These are phyloP conservation scores for Hypolimnas misippus DNA, from an alignment of 2,888 invertebrate genomes.

Conservation along the genomic window DNA sequence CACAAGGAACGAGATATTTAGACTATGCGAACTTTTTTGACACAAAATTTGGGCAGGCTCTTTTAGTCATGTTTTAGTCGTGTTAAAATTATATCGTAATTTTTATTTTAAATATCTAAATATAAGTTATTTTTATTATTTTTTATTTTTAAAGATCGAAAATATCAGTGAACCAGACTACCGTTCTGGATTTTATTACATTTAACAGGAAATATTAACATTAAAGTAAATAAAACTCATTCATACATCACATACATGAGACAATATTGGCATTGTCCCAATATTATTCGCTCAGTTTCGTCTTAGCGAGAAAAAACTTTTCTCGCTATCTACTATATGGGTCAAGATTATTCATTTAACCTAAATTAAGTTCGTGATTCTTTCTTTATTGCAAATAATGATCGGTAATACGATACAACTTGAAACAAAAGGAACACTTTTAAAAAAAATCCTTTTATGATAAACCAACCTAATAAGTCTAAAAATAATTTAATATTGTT, in stretches of 20 bases:
- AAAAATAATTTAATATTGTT: not conserved
- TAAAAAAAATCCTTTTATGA: no score
- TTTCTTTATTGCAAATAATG: not conserved
- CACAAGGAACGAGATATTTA: no score
- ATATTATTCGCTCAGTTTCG: not conserved
- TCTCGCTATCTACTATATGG: not conserved
- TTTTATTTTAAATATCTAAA: no score
- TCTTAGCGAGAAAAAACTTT: slow-evolving; percentile 3
- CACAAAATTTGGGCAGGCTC: no score
- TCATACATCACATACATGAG: not conserved
- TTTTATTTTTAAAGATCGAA: no score
- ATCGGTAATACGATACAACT: not conserved
- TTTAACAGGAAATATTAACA: not conserved
- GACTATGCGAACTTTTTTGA: no score
- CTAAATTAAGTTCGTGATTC: not conserved
- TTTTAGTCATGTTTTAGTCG: no score
- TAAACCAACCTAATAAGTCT: no score
- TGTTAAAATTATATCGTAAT: no score
- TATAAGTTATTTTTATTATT: not conserved
- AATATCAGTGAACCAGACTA: not conserved
- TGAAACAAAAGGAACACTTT: not conserved
- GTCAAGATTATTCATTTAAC: slow-evolving; percentile 3
- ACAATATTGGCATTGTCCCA: slow-evolving; percentile 5
- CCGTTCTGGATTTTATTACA: not conserved
- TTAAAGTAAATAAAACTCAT: not conserved